Percentiles rank a stretch among this genome's conserved stretches.
Conservation (phyloP, 2,113 vertebrate genomes). For the Microtus richardsoni region DNA sequence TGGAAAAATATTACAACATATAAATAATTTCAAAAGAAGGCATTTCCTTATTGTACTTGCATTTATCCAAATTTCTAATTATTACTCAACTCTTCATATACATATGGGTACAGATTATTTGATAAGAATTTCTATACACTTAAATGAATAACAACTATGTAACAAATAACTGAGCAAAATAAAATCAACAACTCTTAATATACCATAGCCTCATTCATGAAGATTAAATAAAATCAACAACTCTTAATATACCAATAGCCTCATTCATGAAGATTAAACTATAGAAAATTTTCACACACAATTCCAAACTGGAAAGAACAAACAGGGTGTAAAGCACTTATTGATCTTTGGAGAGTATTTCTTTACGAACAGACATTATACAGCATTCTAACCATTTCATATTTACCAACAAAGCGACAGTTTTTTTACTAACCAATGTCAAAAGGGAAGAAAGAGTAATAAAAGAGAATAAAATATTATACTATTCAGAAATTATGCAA, state of each 20-base stretch:
- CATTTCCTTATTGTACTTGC: constrained; percentile 49
- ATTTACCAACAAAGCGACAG: background rate
- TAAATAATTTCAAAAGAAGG: constrained; percentile 71
- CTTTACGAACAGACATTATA: constrained; percentile 25
- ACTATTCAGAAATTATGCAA: constrained; percentile 43
- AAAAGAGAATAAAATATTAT: constrained; percentile 8
- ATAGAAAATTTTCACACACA: constrained; percentile 33
- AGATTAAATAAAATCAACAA: constrained; percentile 61
- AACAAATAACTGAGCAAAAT: constrained; percentile 40
- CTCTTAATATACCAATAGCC: background rate
- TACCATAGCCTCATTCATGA: constrained; percentile 11
- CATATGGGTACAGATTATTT: constrained; percentile 40
- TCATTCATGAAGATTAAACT: constrained; percentile 59
- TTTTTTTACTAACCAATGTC: constrained; percentile 8
- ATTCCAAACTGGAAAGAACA: constrained; percentile 47
- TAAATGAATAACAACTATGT: constrained; percentile 17
- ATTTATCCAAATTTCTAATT: constrained; percentile 52
- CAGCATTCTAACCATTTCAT: background rate
- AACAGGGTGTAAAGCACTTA: constrained; percentile 27
- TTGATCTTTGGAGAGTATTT: constrained; percentile 30
- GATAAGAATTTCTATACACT: constrained; percentile 51
- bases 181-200: constrained; percentile 45
- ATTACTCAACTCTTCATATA: background rate
- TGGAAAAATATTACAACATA: constrained; percentile 65
- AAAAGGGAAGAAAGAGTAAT: background rate